phyloP scores from a whole-genome alignment of 2,113 vertebrate species.

The Sciurus niger region DNA sequence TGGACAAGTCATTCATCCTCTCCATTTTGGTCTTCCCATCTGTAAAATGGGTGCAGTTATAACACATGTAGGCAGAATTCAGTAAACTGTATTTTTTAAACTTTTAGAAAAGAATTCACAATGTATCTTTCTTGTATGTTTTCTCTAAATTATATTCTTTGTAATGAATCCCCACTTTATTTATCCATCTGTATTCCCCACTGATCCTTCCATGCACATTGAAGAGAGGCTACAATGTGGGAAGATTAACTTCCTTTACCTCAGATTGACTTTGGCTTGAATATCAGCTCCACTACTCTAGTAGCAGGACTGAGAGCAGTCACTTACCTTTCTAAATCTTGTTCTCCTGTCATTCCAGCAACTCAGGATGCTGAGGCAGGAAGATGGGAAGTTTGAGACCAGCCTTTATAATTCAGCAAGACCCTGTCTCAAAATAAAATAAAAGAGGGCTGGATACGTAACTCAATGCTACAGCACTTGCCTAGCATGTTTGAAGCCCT shows the following conservation, averaged over 20 bases:
- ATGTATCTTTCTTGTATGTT: not conserved
- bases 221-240: not conserved
- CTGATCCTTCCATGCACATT: not conserved
- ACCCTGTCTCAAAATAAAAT: no score
- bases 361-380: no score
- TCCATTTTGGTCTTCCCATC: constrained; percentile 39
- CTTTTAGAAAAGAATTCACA: not conserved
- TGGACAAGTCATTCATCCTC: not conserved
- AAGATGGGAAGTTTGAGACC: no score
- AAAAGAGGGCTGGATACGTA: no score
- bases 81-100: not conserved
- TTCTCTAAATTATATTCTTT: constrained; percentile 20
- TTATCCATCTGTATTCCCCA: not conserved
- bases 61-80: not conserved
- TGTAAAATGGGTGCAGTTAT: constrained; percentile 30
- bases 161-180: not conserved
- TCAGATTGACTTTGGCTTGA: not conserved
- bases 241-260: not conserved
- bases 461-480: no score
- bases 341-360: no score
- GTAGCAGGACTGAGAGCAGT: not conserved
- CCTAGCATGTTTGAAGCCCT: no score
- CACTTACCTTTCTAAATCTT: not conserved
- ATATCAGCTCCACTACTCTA: not conserved
- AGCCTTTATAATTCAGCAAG: no score